Evolutionary conservation across 2,113 vertebrate genomes (phyloP), one percentile per base, ranked within the genome.

Genomic region (Motacilla alba): DNA sequence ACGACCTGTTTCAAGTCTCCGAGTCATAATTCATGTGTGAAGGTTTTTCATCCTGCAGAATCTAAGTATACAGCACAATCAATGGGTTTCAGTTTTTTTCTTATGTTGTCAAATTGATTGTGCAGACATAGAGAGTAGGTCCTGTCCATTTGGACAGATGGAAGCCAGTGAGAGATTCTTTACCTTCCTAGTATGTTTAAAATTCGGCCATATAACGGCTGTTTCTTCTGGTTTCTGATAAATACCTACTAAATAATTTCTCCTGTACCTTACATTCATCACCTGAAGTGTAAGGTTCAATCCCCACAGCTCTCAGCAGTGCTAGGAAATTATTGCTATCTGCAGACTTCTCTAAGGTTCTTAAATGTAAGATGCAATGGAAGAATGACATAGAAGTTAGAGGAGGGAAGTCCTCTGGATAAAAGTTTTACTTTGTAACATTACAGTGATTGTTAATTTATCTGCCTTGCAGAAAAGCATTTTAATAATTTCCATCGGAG

Each of bases 151-250:
- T 10, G 1, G 7, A 20, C 33, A 17, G 37, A 52, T 62, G 12
- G 10, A 41, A 46, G 21, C 10, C 18, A 68, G 16, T n/a, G 35
- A 15, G 35, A 80, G 2, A 43, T 22, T 39, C 31, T 84, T 80
- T 23, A 10, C 9, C 12, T 26, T 55, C 18, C 20, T 39, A 7
- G 3, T 49, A 43, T 7, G 2, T 56, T 43, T 11, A 53, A 46
- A 79, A 12, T 70, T 46, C 10, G 70, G 30, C 9, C 63, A 46
- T 35, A 7, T 33, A 58, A 76, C 0, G 0, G 2, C 6, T 35
- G 3, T 50, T 60, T 49, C 13, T 55, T 55, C 12, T 11, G 18
- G 20, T 33, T 55, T 55, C 23, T 46, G 12, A n/a, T 56, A 47
- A 60, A 52, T 58, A 44, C 5, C 11, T 70, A 13, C 16, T 33